Evolutionary conservation across 2,113 vertebrate species (phyloP).

Genomic region (Meleagris gallopavo): DNA sequence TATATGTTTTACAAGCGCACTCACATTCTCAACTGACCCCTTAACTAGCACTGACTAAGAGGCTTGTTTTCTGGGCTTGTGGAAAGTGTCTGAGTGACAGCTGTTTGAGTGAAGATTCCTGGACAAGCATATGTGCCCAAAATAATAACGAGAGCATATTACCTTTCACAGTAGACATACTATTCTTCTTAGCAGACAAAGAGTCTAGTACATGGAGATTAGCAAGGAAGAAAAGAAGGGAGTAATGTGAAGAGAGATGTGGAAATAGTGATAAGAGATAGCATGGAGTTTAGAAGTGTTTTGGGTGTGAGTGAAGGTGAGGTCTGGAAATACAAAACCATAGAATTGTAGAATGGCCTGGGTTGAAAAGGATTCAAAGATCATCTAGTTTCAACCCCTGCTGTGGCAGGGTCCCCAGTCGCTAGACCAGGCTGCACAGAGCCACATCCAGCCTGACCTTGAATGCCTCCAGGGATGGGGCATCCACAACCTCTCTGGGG

Average conservation of each 20-base stretch:
- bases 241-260: neutral
- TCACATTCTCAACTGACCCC: neutral
- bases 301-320: neutral
- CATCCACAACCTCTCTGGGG: too few species aligned
- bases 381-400: too few species aligned
- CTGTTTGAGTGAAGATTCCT: neutral
- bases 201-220: neutral
- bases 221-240: neutral
- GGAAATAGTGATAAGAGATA: neutral
- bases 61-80: neutral
- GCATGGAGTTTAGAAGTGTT: neutral
- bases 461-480: too few species aligned
- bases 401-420: too few species aligned
- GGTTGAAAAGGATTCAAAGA: too few species aligned
- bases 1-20: neutral
- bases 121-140: neutral
- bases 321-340: neutral
- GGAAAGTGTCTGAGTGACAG: neutral
- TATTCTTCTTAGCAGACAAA: neutral
- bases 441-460: too few species aligned
- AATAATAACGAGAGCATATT: neutral
- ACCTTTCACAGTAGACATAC: neutral
- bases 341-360: neutral
- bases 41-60: neutral
- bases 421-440: too few species aligned